Evolutionary conservation across 1,140 invertebrate genomes (phyloP), one percentile per base, ranked within the genome.

Genomic region (Lasioglossum baleicum): DNA sequence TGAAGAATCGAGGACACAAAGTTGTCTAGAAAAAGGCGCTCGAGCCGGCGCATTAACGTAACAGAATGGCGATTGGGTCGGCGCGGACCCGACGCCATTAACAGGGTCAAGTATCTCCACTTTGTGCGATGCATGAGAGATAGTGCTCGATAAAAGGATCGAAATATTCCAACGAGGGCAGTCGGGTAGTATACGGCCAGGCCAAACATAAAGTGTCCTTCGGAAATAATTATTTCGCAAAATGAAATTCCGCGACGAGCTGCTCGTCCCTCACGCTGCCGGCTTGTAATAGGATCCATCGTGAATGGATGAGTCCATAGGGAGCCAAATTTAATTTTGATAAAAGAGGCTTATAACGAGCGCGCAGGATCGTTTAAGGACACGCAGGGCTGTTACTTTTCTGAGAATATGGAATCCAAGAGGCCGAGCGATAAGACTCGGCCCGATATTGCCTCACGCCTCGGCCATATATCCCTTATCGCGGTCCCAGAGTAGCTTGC

Each of bases 331-430:
- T 87, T 87, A 86, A 89, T 89, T 87, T 83, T 87, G 84, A 90
- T 89, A 89, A 88, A 88, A 81, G 82, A 83, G 89, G 86, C 88
- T 89, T 88, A 85, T 88, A 89, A 89, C 82, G 82, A 67, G 53
- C 80, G 53, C 80, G 35, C 63, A 44, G 31, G 70, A 75, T 83
- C 68, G 79, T 56, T 81, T 66, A 51, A 20, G 42, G 48, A 53
- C 75, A 53, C 35, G 26, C 64, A 6, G 31, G 31, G 64, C 35
- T 78, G 40, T 82, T 87, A 79, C 66, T 75, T 87, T 75, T 66
- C 82, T 64, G 61, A 73, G 83, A 82, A 81, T 82, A 80, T 65
- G 72, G 74, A 86, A 84, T 87, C 78, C 78, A 76, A 82, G 31
- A 82, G 31, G n/a, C 31, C 42, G 31, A 7, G 35, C 69, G 82